These are phyloP conservation scores for Chauna torquata DNA, from an alignment of 2,113 vertebrate species.

Conservation along the genomic window DNA sequence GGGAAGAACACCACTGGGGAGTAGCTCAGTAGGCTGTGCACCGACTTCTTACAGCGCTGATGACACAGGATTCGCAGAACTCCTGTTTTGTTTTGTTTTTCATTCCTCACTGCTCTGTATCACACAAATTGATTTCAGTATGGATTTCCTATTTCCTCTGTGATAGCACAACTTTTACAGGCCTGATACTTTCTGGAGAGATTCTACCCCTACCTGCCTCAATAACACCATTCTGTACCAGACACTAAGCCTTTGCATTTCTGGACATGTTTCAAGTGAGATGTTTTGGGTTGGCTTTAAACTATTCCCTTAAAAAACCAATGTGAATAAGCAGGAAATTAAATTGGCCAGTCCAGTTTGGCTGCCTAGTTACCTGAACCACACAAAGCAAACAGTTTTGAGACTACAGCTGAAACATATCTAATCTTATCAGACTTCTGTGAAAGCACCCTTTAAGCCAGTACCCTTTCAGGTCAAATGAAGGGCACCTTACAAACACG, in stretches of 20 bases:
- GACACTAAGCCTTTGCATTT: slow-evolving; percentile 19
- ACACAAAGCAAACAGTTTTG: slow-evolving; percentile 51
- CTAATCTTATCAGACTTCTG: slow-evolving; percentile 60
- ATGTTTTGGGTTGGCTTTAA: slow-evolving; percentile 54
- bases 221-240: slow-evolving; percentile 38
- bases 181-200: background rate
- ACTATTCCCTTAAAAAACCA: slow-evolving; percentile 14
- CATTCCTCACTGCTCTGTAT: background rate
- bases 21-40: background rate
- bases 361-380: slow-evolving; percentile 29
- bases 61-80: background rate
- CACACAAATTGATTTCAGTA: background rate
- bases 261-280: slow-evolving; percentile 40
- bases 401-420: slow-evolving; percentile 34
- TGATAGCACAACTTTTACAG: background rate
- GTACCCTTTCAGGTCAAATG: slow-evolving; percentile 36
- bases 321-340: slow-evolving; percentile 46
- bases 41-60: background rate
- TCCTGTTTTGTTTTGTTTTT: background rate
- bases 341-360: slow-evolving; percentile 20
- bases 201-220: background rate
- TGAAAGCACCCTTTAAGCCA: slow-evolving; percentile 61
- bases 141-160: slow-evolving; percentile 14
- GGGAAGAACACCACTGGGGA: background rate
- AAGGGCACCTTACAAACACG: slow-evolving; percentile 45